These are phyloP conservation scores for Empis livida DNA, from an alignment of 2,888 invertebrate genomes.

Conservation along the genomic window DNA sequence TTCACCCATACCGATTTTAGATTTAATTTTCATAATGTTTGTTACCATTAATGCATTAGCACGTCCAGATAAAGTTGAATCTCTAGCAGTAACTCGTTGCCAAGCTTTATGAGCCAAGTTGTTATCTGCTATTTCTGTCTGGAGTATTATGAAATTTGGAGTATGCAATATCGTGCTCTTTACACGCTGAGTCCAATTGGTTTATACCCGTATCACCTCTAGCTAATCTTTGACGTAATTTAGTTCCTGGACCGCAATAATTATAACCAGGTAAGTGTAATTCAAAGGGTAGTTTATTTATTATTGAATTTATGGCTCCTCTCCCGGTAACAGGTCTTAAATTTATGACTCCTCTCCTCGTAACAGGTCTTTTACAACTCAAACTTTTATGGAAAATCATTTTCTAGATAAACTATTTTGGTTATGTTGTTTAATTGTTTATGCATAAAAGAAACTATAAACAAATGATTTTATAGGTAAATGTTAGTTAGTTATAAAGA, in stretches of 20 bases:
- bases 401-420: neutral
- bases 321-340: slow-evolving; percentile 10
- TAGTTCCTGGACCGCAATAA: slow-evolving; percentile 17
- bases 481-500: slow-evolving; percentile 10
- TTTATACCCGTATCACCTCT: slow-evolving; percentile 18
- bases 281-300: slow-evolving; percentile 12
- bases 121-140: slow-evolving; percentile 7
- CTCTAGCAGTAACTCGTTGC: slow-evolving; percentile 5
- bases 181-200: slow-evolving; percentile 17
- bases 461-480: neutral
- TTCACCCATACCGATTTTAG: slow-evolving; percentile 18
- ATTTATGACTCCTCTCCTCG: slow-evolving; percentile 16
- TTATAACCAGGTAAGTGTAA: slow-evolving; percentile 16
- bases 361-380: neutral
- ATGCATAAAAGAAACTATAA: slow-evolving; percentile 2
- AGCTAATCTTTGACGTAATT: slow-evolving; percentile 15
- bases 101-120: slow-evolving; percentile 11
- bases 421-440: neutral
- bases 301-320: slow-evolving; percentile 14
- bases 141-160: slow-evolving; percentile 5
- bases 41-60: slow-evolving; percentile 14
- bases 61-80: slow-evolving; percentile 2
- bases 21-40: slow-evolving; percentile 23
- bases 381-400: neutral
- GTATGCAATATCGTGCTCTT: slow-evolving; percentile 12